phyloP scores from a whole-genome alignment of 2,797 vertebrate genomes.

The Linurgus olivaceus region DNA sequence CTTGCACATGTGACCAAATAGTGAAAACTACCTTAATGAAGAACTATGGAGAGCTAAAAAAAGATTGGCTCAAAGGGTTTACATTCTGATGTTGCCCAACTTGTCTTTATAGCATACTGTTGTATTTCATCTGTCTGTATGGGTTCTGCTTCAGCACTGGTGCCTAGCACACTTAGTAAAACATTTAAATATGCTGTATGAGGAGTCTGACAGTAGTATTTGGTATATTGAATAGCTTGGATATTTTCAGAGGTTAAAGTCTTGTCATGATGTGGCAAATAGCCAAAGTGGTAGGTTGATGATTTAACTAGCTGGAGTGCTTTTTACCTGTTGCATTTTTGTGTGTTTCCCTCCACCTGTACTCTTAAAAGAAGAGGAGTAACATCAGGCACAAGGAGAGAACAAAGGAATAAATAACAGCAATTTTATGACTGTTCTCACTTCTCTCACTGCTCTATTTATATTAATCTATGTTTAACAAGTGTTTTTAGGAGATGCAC shows the following conservation, averaged over 20 bases:
- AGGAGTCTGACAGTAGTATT: background rate
- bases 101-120: background rate
- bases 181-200: background rate
- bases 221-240: conserved; percentile 2
- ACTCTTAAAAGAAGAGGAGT: background rate
- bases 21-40: background rate
- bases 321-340: conserved; percentile 20
- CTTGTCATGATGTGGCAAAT: background rate
- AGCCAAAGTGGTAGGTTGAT: background rate
- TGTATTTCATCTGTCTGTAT: background rate
- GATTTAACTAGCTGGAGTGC: conserved; percentile 38
- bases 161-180: background rate
- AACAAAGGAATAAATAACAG: background rate
- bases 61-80: background rate
- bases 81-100: background rate
- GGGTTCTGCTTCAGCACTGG: background rate
- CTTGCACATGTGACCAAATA: background rate
- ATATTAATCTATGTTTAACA: background rate
- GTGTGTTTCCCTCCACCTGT: background rate
- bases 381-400: background rate
- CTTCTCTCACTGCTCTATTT: background rate
- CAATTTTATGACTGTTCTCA: background rate
- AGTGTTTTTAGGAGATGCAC: background rate
- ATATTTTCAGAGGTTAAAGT: conserved; percentile 29
- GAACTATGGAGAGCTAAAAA: background rate